Evolutionary conservation across 2,797 vertebrate species (phyloP).

Genomic region (Cirrhinus molitorella): DNA sequence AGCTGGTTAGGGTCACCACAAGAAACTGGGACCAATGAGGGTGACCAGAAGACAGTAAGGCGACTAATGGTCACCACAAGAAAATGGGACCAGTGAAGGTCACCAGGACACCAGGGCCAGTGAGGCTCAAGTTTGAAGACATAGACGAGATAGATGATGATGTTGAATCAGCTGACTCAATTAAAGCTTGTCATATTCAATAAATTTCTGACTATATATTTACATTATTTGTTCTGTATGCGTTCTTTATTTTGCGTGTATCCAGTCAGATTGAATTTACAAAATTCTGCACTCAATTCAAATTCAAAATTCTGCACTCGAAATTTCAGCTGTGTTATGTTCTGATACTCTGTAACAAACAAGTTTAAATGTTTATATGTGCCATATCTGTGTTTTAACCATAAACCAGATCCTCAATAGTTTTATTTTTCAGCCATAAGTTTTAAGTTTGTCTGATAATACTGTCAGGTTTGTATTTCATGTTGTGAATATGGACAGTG

Average conservation of each 20-base stretch:
- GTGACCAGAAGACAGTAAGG: too few species aligned
- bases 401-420: not conserved
- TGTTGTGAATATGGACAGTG: not conserved
- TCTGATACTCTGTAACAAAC: not conserved
- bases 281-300: not conserved
- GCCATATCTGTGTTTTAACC: not conserved
- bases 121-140: not conserved
- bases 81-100: too few species aligned
- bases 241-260: not conserved
- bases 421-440: not conserved
- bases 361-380: not conserved
- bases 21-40: not conserved
- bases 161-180: not conserved
- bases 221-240: not conserved
- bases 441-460: too few species aligned
- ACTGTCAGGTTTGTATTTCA: not conserved
- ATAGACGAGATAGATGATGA: not conserved
- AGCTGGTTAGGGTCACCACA: not conserved
- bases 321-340: not conserved
- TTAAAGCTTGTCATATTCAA: not conserved
- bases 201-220: not conserved
- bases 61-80: too few species aligned
- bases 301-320: not conserved
- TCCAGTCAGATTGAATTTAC: not conserved
- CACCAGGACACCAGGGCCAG: too few species aligned